Percentiles rank a stretch among this genome's conserved stretches.
phyloP scores from a whole-genome alignment of 2,797 vertebrate genomes.

The Paramormyrops hopkinsi region DNA sequence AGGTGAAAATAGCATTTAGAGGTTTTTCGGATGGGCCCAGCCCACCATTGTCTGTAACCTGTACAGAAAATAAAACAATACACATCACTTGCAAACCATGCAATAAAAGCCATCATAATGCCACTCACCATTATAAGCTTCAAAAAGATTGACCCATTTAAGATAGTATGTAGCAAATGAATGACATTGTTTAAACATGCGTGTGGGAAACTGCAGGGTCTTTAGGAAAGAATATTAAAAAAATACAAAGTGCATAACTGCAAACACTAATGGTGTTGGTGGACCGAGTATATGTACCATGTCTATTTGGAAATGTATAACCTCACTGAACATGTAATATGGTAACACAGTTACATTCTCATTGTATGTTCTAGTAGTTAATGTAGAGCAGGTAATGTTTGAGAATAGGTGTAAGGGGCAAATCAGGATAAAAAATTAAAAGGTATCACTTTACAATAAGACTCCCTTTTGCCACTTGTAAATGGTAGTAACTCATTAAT shows the following conservation, averaged over 20 bases:
- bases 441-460: background rate
- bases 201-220: background rate
- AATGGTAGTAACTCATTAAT: background rate
- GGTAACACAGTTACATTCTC: background rate
- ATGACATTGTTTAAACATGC: background rate
- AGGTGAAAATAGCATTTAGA: constrained; percentile 30
- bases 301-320: background rate
- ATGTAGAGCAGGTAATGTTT: background rate
- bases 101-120: constrained; percentile 40
- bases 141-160: constrained; percentile 22
- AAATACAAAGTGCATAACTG: constrained; percentile 21
- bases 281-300: background rate
- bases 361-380: background rate
- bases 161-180: background rate
- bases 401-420: background rate
- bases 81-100: constrained; percentile 37
- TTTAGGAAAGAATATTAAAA: background rate
- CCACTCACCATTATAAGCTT: constrained; percentile 37
- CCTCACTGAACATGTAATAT: background rate
- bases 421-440: background rate
- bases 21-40: constrained; percentile 53
- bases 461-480: background rate
- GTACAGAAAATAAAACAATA: constrained; percentile 46
- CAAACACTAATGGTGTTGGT: background rate
- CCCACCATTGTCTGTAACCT: constrained; percentile 48